Conservation (phyloP, 2,888 invertebrate species). For the Trissoscelio sp. region DNA sequence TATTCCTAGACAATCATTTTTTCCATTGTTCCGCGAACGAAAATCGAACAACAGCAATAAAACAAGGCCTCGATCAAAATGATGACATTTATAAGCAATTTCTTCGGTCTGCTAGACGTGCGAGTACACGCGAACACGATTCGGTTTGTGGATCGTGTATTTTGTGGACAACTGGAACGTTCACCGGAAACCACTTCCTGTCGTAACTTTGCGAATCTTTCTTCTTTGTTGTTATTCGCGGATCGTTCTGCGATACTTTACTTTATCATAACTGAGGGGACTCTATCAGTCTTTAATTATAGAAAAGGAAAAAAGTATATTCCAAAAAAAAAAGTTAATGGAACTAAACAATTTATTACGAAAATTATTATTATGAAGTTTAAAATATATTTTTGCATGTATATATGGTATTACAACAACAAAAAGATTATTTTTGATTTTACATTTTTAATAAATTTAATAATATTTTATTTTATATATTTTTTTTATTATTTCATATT, state of each 20-base stretch:
- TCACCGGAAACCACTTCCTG: slow-evolving; percentile 67
- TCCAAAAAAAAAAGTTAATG: too few species aligned
- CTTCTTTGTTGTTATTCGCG: slow-evolving; percentile 41
- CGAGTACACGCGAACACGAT: slow-evolving; percentile 48
- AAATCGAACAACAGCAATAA: slow-evolving; percentile 19
- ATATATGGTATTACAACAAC: too few species aligned
- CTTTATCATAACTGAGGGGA: slow-evolving; percentile 7
- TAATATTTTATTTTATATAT: too few species aligned
- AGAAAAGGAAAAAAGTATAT: neutral
- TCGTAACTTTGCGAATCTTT: slow-evolving; percentile 45
- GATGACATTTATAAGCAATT: slow-evolving; percentile 52
- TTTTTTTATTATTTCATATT: too few species aligned
- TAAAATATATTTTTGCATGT: too few species aligned
- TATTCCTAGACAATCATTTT: slow-evolving; percentile 24
- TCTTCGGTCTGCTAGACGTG: slow-evolving; percentile 53
- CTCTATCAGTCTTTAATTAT: neutral
- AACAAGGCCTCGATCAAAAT: slow-evolving; percentile 36
- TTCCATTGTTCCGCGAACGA: slow-evolving; percentile 5
- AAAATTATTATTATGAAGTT: too few species aligned
- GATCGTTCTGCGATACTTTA: slow-evolving; percentile 36
- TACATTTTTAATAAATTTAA: too few species aligned
- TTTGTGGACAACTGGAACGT: slow-evolving; percentile 61
- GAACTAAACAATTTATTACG: too few species aligned
- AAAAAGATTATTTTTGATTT: too few species aligned
- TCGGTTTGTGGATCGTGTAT: slow-evolving; percentile 45